Percentiles rank a stretch among this genome's conserved stretches.
phyloP scores from a whole-genome alignment of 2,888 invertebrate species.

The Cerastis rubricosa region DNA sequence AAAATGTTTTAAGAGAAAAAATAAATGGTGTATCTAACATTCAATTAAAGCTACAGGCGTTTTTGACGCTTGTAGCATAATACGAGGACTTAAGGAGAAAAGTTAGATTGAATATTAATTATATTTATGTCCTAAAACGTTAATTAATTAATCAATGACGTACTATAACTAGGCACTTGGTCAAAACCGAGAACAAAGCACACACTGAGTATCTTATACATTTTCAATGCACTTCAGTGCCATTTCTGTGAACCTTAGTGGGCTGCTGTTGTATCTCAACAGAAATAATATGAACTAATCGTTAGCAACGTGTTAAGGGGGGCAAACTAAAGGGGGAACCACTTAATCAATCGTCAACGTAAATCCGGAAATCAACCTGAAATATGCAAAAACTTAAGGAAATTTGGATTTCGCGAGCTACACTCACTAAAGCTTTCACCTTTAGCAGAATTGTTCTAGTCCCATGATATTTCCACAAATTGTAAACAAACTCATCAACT shows the following conservation, averaged over 20 bases:
- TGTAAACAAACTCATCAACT: constrained; percentile 19
- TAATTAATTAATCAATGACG: neutral
- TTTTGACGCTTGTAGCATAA: constrained; percentile 22
- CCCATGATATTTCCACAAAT: neutral
- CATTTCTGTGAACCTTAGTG: neutral
- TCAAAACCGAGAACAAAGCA: neutral
- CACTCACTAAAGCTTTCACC: neutral
- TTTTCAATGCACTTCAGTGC: neutral
- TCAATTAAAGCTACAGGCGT: constrained; percentile 4
- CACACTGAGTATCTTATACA: neutral
- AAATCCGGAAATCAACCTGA: neutral
- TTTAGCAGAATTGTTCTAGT: neutral
- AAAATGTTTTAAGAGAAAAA: neutral
- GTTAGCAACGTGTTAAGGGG: neutral
- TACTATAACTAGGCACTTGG: neutral
- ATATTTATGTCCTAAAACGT: neutral
- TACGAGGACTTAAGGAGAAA: neutral
- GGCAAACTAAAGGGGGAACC: neutral
- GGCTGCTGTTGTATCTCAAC: neutral
- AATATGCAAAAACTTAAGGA: neutral
- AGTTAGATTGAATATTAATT: neutral
- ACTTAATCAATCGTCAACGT: neutral
- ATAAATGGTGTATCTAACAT: constrained; percentile 8
- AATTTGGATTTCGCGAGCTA: neutral
- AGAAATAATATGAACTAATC: neutral